Evolutionary conservation across 2,113 vertebrate genomes (phyloP).

Genomic region (Laticauda laticaudata): DNA sequence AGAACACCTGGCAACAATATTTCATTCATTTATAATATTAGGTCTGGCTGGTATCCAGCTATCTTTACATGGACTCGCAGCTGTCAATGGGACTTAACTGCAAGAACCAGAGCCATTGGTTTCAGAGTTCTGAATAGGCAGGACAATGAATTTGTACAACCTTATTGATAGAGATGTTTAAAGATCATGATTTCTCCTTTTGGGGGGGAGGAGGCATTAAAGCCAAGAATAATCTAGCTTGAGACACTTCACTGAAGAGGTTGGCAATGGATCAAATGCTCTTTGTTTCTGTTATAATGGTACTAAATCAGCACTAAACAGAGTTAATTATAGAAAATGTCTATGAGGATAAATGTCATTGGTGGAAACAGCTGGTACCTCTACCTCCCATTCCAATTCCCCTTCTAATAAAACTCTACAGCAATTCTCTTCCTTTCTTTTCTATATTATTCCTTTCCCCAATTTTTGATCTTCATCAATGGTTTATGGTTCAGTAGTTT

Average conservation of each 20-base stretch:
- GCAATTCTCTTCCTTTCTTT: conserved; percentile 2
- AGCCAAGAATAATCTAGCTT: neutral
- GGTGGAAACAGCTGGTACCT: conserved; percentile 26
- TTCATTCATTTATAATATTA: neutral
- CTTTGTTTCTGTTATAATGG: conserved; percentile 26
- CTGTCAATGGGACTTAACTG: neutral
- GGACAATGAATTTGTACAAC: neutral
- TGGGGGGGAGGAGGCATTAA: neutral
- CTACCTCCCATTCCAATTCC: neutral
- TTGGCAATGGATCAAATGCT: conserved; percentile 24
- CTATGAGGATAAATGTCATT: neutral
- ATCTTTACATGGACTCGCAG: neutral
- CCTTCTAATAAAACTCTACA: conserved; percentile 8
- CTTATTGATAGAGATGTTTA: conserved; percentile 16
- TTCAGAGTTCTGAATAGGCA: neutral
- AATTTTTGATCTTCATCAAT: conserved; percentile 22
- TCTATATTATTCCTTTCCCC: conserved; percentile 2
- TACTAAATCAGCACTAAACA: conserved; percentile 31
- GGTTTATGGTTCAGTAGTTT: conserved; percentile 16
- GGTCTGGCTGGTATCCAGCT: neutral
- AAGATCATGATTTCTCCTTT: conserved; percentile 3
- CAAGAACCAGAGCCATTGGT: neutral
- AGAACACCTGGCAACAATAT: neutral
- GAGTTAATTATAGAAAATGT: conserved; percentile 16
- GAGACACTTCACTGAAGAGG: conserved; percentile 18